These are phyloP conservation scores for Meandrina meandrites DNA, from an alignment of 92 coral and sea anemone genomes.

Conservation along the genomic window DNA sequence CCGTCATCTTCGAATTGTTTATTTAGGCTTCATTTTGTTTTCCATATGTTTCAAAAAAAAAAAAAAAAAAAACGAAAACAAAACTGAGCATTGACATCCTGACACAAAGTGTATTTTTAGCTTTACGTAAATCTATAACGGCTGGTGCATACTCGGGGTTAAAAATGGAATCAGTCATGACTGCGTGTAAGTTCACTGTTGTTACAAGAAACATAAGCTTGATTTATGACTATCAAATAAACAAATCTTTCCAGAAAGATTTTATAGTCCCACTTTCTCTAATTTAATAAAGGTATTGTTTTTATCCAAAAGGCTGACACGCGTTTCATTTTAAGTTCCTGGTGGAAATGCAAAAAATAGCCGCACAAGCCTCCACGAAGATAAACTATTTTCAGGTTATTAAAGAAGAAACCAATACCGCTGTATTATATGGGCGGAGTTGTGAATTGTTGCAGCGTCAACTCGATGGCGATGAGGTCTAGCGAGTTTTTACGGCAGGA, in stretches of 20 bases:
- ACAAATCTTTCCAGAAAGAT: background rate
- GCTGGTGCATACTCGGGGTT: background rate
- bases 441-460: background rate
- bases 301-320: background rate
- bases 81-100: background rate
- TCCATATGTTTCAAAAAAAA: background rate
- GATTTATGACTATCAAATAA: background rate
- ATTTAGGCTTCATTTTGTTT: background rate
- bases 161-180: background rate
- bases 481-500: too few species aligned
- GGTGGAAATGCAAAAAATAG: too few species aligned
- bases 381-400: too few species aligned
- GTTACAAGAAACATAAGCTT: background rate
- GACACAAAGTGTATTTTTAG: background rate
- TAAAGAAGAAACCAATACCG: background rate
- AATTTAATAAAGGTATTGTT: background rate
- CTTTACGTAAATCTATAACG: slow-evolving; percentile 5
- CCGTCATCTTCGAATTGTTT: background rate
- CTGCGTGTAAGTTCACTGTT: background rate
- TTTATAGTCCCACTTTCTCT: background rate
- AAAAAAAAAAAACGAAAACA: background rate
- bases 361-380: background rate
- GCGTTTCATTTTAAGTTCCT: background rate
- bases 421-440: background rate
- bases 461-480: background rate